These are phyloP conservation scores for Amphilophus citrinellus DNA, from an alignment of 2,113 vertebrate genomes.

Conservation along the genomic window DNA sequence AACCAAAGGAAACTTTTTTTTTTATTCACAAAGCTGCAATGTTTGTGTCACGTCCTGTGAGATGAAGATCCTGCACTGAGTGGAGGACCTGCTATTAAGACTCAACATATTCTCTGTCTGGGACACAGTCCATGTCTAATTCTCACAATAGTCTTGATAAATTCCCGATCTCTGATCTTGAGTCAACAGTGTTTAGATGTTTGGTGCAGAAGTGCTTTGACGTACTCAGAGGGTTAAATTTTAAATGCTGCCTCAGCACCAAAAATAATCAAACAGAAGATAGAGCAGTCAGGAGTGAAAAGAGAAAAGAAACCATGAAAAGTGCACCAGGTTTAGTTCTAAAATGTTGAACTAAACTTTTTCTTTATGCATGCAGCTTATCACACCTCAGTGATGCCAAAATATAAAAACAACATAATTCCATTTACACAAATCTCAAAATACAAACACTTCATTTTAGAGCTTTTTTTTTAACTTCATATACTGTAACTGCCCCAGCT, in stretches of 20 bases:
- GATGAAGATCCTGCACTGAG: slow-evolving; percentile 31
- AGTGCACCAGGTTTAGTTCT: slow-evolving; percentile 92
- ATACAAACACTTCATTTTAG: slow-evolving; percentile 93
- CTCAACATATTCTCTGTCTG: slow-evolving; percentile 10
- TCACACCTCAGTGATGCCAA: slow-evolving; percentile 88
- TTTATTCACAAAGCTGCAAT: slow-evolving; percentile 59
- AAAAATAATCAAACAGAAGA: slow-evolving; percentile 67
- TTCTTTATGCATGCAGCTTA: slow-evolving; percentile 97
- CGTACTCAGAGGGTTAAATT: slow-evolving; percentile 99
- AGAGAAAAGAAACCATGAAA: slow-evolving; percentile 70
- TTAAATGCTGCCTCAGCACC: slow-evolving; percentile 90
- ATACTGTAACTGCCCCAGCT: slow-evolving; percentile 67
- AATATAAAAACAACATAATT: slow-evolving; percentile 87
- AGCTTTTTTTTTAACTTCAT: slow-evolving; percentile 87
- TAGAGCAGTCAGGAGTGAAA: slow-evolving; percentile 28
- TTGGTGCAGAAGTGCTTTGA: slow-evolving; percentile 92
- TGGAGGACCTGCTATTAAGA: slow-evolving; percentile 33
- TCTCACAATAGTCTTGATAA: slow-evolving; percentile 52
- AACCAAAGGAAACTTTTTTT: slow-evolving; percentile 70
- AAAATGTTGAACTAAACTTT: slow-evolving; percentile 94
- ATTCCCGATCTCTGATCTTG: slow-evolving; percentile 60
- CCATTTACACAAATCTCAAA: slow-evolving; percentile 95
- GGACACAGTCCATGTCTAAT: slow-evolving; percentile 27
- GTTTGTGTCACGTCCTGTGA: slow-evolving; percentile 52
- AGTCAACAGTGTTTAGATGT: slow-evolving; percentile 78